Percentiles rank a stretch among this genome's conserved stretches.
These are phyloP conservation scores for Tenebrosternarchus preto DNA, from an alignment of 2,113 vertebrate genomes.

Conservation along the genomic window DNA sequence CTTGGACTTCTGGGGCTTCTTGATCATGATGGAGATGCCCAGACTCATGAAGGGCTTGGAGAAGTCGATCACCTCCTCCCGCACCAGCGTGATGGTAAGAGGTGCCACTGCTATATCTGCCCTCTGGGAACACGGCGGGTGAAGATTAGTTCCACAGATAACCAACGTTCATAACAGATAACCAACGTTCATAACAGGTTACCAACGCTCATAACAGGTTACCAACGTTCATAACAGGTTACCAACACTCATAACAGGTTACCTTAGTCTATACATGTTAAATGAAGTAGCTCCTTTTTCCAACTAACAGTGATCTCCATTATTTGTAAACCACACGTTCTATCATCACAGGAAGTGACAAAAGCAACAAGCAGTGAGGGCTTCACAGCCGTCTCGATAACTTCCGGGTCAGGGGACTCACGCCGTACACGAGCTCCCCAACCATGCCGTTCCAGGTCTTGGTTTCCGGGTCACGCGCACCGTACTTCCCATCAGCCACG, in stretches of 20 bases:
- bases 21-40: slow-evolving; percentile 99
- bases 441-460: slow-evolving; percentile 99
- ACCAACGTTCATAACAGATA: slow-evolving; percentile 38
- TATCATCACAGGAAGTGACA: no score
- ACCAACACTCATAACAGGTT: no score
- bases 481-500: slow-evolving; percentile 95
- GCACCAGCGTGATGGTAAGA: slow-evolving; percentile 96
- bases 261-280: no score
- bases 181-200: background rate
- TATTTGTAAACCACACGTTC: no score
- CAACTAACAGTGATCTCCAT: no score
- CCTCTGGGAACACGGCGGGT: slow-evolving; percentile 84
- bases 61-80: slow-evolving; percentile 99
- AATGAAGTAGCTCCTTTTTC: no score
- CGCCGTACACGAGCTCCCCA: slow-evolving; percentile 98
- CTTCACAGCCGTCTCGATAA: background rate
- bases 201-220: no score
- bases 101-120: slow-evolving; percentile 98
- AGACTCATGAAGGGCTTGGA: slow-evolving; percentile 99
- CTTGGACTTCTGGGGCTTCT: slow-evolving; percentile 99
- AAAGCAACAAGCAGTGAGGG: background rate
- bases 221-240: no score
- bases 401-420: slow-evolving; percentile 74
- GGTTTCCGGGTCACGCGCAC: slow-evolving; percentile 94
- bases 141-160: slow-evolving; percentile 26